Conservation (phyloP, 2,113 vertebrate genomes). For the Recurvirostra avosetta region DNA sequence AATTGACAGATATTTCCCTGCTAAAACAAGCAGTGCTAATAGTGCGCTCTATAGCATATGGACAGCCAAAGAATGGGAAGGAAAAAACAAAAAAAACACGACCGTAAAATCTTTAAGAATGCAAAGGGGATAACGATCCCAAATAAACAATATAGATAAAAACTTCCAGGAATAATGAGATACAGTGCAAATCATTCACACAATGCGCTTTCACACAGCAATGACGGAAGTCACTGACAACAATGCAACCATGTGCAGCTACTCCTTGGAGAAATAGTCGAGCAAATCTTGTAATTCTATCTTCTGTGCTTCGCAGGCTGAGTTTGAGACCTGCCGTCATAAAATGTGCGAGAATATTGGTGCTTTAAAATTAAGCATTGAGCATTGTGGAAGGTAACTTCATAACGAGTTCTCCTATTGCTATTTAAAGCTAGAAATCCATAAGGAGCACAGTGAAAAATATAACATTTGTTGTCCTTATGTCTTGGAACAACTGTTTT, state of each 20-base stretch:
- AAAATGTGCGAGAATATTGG: slow-evolving; percentile 2
- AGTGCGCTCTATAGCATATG: not conserved
- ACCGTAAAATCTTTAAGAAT: not conserved
- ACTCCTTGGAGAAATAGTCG: slow-evolving; percentile 36
- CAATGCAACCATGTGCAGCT: slow-evolving; percentile 30
- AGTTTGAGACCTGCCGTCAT: slow-evolving; percentile 15
- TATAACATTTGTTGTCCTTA: slow-evolving; percentile 29
- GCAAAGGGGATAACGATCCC: slow-evolving; percentile 3
- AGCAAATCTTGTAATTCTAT: slow-evolving; percentile 32
- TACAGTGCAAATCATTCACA: slow-evolving; percentile 56
- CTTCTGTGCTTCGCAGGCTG: slow-evolving; percentile 12
- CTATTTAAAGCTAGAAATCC: slow-evolving; percentile 67
- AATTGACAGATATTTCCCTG: slow-evolving; percentile 3
- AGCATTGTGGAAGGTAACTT: slow-evolving; percentile 29
- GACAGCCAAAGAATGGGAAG: not conserved
- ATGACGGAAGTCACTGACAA: slow-evolving; percentile 53
- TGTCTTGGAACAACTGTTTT: slow-evolving; percentile 35
- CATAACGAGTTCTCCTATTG: slow-evolving; percentile 8
- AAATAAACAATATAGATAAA: slow-evolving; percentile 22
- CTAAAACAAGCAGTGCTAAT: slow-evolving; percentile 1
- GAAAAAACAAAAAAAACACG: not conserved
- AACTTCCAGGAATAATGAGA: slow-evolving; percentile 67
- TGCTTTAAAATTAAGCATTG: slow-evolving; percentile 51
- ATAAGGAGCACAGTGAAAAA: slow-evolving; percentile 39
- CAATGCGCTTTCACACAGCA: slow-evolving; percentile 29